A percentile compares a stretch with the other conserved stretches of the same genome.
Conservation (phyloP, 1,140 invertebrate genomes). For the Pachypeltis micranthus region DNA sequence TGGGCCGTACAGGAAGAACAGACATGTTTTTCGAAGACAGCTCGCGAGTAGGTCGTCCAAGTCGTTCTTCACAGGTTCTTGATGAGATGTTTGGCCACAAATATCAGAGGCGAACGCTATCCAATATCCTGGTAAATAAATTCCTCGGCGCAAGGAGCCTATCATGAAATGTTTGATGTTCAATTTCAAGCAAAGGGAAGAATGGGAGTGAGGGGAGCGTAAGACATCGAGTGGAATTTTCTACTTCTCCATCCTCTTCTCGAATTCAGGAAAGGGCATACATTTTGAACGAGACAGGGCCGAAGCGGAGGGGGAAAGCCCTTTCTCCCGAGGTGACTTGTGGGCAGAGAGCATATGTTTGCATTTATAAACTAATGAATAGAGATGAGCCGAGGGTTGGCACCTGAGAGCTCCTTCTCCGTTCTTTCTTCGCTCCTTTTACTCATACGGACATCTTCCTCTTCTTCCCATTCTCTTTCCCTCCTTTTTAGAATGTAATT, state of each 20-base stretch:
- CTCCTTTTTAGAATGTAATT: slow-evolving; percentile 14
- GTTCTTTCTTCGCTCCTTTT: no score
- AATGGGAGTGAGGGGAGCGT: neutral
- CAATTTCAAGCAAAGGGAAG: no score
- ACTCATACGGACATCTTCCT: no score
- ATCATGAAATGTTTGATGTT: slow-evolving; percentile 5
- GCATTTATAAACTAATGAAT: slow-evolving; percentile 17
- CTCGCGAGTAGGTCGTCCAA: no score
- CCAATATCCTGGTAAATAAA: no score
- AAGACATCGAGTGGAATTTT: neutral
- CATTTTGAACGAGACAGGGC: neutral
- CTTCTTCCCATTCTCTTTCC: neutral
- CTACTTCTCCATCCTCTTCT: neutral
- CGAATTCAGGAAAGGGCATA: neutral
- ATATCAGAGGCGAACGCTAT: no score
- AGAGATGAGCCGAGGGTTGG: slow-evolving; percentile 15
- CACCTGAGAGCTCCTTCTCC: neutral
- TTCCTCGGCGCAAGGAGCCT: no score
- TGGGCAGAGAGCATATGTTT: slow-evolving; percentile 13
- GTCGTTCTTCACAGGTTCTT: no score
- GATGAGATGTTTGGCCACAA: no score
- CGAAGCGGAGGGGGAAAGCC: neutral
- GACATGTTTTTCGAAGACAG: no score
- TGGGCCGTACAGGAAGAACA: no score
- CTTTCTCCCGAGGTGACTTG: no score